A percentile compares a stretch with the other conserved stretches of the same genome.
Evolutionary conservation across 23 tunicate genomes (phyloP).

Genomic region (Halocynthia roretzi): DNA sequence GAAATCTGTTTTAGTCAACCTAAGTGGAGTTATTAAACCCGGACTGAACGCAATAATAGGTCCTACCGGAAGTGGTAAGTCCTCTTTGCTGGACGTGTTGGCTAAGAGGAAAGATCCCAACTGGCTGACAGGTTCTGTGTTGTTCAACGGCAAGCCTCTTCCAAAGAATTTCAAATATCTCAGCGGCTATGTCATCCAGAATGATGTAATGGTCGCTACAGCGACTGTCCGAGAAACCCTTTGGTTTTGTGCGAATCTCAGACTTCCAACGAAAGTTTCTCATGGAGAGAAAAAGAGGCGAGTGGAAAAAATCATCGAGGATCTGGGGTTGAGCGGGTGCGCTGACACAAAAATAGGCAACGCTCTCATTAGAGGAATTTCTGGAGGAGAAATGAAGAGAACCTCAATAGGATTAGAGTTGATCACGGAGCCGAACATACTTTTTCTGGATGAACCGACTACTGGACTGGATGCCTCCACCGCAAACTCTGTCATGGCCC

Average conservation of each 20-base stretch:
- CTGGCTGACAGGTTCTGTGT: constrained; percentile 60
- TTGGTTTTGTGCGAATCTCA: constrained; percentile 83
- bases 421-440: constrained; percentile 65
- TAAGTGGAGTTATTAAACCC: constrained; percentile 36
- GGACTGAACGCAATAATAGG: constrained; percentile 76
- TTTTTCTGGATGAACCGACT: constrained; percentile 84
- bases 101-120: constrained; percentile 86
- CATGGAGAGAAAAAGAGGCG: constrained; percentile 28
- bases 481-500: constrained; percentile 70
- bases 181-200: constrained; percentile 89
- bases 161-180: constrained; percentile 76
- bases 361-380: constrained; percentile 83
- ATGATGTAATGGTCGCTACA: constrained; percentile 66
- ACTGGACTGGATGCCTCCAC: constrained; percentile 92
- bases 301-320: constrained; percentile 53
- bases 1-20: neutral
- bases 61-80: constrained; percentile 90
- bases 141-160: constrained; percentile 49
- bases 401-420: constrained; percentile 78
- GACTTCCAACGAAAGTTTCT: constrained; percentile 54
- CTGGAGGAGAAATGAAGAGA: constrained; percentile 95
- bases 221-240: constrained; percentile 79
- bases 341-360: constrained; percentile 91
- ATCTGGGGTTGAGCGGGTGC: constrained; percentile 63
- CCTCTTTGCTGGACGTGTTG: constrained; percentile 75